Conservation (phyloP, 2,888 invertebrate species). For the Heliconius charithonia region DNA sequence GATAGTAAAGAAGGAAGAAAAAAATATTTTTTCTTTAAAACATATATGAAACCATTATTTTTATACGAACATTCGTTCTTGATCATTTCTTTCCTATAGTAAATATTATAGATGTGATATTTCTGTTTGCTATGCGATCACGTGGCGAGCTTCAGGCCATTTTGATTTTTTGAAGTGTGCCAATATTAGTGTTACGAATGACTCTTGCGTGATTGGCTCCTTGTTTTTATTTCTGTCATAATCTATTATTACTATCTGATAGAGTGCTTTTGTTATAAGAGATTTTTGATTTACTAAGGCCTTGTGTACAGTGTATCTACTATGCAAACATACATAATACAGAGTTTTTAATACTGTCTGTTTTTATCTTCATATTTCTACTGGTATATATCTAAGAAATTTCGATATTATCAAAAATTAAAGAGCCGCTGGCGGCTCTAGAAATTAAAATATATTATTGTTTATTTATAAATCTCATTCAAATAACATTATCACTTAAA, state of each 20-base stretch:
- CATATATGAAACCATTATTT: too few relatives aligned
- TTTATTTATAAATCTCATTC: too few relatives aligned
- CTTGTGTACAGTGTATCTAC: not conserved
- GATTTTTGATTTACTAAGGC: not conserved
- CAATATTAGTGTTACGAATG: slow-evolving; percentile 46
- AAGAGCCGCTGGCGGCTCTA: too few relatives aligned
- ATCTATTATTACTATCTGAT: slow-evolving; percentile 21
- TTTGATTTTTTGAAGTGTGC: slow-evolving; percentile 47
- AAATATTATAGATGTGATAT: slow-evolving; percentile 75
- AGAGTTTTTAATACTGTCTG: not conserved
- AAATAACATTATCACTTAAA: too few relatives aligned
- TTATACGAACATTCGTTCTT: not conserved
- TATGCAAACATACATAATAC: not conserved
- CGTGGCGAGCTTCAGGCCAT: slow-evolving; percentile 63
- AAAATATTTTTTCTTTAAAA: too few relatives aligned
- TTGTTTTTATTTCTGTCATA: slow-evolving; percentile 26
- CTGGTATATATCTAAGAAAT: too few relatives aligned
- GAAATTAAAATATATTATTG: too few relatives aligned
- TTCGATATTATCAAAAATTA: too few relatives aligned
- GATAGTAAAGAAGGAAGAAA: not conserved
- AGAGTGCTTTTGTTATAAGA: not conserved
- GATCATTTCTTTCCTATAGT: slow-evolving; percentile 67
- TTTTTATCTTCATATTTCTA: too few relatives aligned
- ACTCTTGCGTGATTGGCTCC: slow-evolving; percentile 21
- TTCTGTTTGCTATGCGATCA: slow-evolving; percentile 61